Base-by-base conservation (phyloP, 2,113 vertebrate genomes). In the Lophochroa leadbeateri region DNA sequence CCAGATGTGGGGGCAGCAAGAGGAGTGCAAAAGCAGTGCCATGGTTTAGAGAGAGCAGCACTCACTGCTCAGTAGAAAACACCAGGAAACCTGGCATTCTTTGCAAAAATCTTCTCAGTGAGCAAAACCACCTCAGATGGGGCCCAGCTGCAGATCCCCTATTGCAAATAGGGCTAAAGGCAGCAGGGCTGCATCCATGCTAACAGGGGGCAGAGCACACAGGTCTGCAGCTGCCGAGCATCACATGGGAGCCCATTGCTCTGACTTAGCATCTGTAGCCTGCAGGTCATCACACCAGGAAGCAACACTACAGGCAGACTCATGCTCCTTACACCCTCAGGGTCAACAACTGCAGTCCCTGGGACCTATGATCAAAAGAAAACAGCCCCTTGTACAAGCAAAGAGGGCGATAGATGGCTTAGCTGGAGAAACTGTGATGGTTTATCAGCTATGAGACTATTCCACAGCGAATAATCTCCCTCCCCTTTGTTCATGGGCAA, bases 141-240 rank as follows among this genome's bases (percentile, higher is more conserved):
- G 11, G 19, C 53, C 15, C 24, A 75, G 33, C n/a, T 67, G 29
- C 33, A 65, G 33, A 53, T 6, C 2, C 5, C 6, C 27, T 23
- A 1, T 15, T 29, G 16, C 13, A 35, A 82, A 8, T 0, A 2
- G 17, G 29, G 4, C 33, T 49, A 72, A 85, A 82, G 20, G 23
- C 47, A 78, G 25, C 23, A 68, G 19, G 68, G 67, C 44, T 90
- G 52, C 3, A 0, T 24, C 55, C 35, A 10, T 6, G 7, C 27
- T 60, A 83, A 39, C 4, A 9, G 0, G 0, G 14, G 21, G 5
- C 53, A 31, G 57, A 35, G 11, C 15, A 52, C 3, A 0, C 25
- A 31, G 25, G 58, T 46, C 47, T 4, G 1, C 43, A 65, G 47
- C 43, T 1, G 0, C 39, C 69, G 46, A 46, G 37, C 19, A 43